phyloP scores from a whole-genome alignment of 35 echinoderm and acorn worm species.

The Eucidaris tribuloides region DNA sequence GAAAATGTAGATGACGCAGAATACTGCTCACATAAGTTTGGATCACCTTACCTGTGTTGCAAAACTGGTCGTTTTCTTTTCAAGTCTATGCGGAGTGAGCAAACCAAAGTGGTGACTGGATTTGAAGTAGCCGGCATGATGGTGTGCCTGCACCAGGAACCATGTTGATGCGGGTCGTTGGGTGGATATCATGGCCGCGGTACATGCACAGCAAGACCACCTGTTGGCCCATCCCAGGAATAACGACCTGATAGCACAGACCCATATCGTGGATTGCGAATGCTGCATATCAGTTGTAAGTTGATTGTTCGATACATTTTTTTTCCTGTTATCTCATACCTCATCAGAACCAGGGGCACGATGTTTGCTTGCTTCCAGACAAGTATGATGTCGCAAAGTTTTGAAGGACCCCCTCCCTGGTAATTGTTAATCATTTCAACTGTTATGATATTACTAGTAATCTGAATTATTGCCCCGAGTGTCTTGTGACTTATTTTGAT shows the following conservation, averaged over 20 bases:
- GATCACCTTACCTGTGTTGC: background rate
- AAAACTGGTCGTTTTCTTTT: background rate
- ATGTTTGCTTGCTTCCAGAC: too few species aligned
- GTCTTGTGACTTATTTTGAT: too few species aligned
- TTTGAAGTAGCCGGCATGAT: background rate
- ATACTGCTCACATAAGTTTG: background rate
- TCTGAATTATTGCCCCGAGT: too few species aligned
- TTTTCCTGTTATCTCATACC: too few species aligned
- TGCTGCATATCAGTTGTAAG: constrained; percentile 75
- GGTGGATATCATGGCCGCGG: constrained; percentile 1
- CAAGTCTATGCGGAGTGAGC: background rate
- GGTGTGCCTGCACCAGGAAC: background rate
- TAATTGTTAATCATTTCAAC: too few species aligned
- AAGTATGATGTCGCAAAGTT: too few species aligned
- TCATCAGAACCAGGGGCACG: too few species aligned
- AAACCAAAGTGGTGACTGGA: background rate
- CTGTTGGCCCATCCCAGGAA: background rate
- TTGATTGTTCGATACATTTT: background rate
- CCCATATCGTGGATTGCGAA: constrained; percentile 54
- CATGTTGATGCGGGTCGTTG: constrained; percentile 8
- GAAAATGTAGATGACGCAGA: background rate
- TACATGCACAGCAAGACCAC: constrained; percentile 1
- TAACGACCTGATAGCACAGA: constrained; percentile 26
- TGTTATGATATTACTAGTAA: too few species aligned
- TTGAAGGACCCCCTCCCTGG: too few species aligned